Conservation (phyloP, 37 sponge, comb jelly and placozoan species). For the Cliona cf. orientalis region DNA sequence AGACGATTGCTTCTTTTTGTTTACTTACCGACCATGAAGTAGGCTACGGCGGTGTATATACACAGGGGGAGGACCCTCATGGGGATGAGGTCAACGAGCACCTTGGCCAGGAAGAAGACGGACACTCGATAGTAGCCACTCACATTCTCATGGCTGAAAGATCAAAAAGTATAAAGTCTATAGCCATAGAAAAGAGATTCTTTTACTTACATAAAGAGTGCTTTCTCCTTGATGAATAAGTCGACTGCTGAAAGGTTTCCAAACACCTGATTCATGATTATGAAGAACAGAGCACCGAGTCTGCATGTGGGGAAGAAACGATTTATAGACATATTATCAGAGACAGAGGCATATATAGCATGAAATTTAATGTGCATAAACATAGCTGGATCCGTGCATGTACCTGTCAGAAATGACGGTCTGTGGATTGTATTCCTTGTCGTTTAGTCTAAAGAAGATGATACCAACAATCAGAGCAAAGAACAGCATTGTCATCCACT, state of each 20-base stretch:
- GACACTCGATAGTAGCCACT: conserved; percentile 90
- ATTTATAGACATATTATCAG: no score
- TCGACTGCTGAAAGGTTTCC: conserved; percentile 79
- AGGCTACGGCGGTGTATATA: conserved; percentile 57
- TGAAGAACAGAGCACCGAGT: conserved; percentile 84
- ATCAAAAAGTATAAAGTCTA: neutral
- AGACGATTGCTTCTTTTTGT: neutral
- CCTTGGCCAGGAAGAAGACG: conserved; percentile 73
- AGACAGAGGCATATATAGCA: no score
- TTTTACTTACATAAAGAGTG: conserved; percentile 70
- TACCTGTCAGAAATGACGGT: conserved; percentile 24
- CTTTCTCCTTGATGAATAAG: conserved; percentile 70
- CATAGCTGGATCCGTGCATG: no score
- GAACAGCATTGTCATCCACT: conserved; percentile 17
- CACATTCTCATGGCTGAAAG: conserved; percentile 77
- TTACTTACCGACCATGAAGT: conserved; percentile 83
- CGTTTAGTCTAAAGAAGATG: conserved; percentile 14
- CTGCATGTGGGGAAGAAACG: conserved; percentile 23
- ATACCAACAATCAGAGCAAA: conserved; percentile 41
- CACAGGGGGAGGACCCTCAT: conserved; percentile 62
- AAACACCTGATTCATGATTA: conserved; percentile 79
- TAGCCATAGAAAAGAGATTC: neutral
- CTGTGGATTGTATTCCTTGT: neutral
- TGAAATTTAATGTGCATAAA: no score
- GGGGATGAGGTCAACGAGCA: conserved; percentile 72